A percentile compares a stretch with the other conserved stretches of the same genome.
These are phyloP conservation scores for Tipula unca DNA, from an alignment of 2,888 invertebrate genomes.

Conservation along the genomic window DNA sequence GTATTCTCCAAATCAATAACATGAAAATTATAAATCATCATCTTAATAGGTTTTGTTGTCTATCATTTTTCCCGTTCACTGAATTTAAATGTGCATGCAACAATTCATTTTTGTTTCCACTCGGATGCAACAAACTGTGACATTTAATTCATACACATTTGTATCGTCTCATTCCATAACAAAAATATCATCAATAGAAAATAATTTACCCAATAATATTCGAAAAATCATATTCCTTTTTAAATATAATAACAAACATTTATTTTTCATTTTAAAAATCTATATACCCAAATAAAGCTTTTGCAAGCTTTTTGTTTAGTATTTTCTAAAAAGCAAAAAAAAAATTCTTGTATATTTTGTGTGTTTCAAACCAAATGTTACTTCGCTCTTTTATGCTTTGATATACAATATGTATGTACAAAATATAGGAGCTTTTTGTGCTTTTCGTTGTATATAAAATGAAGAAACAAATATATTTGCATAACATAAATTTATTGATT, in stretches of 20 bases:
- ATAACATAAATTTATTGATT: neutral
- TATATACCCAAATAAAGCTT: neutral
- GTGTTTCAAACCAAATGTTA: neutral
- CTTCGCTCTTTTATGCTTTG: neutral
- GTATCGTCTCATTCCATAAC: neutral
- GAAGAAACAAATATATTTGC: neutral
- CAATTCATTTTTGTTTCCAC: too few relatives aligned
- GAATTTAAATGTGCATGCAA: too few relatives aligned
- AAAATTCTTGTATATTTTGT: neutral
- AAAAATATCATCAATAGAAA: neutral
- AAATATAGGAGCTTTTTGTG: neutral
- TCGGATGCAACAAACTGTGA: too few relatives aligned
- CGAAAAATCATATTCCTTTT: neutral
- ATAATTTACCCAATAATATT: neutral
- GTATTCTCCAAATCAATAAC: too few relatives aligned
- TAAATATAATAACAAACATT: neutral
- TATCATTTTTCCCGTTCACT: too few relatives aligned
- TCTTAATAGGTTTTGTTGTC: too few relatives aligned
- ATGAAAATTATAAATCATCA: too few relatives aligned
- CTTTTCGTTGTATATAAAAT: neutral
- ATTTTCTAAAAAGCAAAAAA: neutral
- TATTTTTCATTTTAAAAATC: too few relatives aligned
- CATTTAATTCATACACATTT: too few relatives aligned
- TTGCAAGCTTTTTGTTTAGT: neutral
- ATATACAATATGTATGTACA: neutral